A percentile compares a stretch with the other conserved stretches of the same genome.
These are phyloP conservation scores for Hydroisotoma schaefferi DNA, from an alignment of 2,888 invertebrate genomes.

Conservation along the genomic window DNA sequence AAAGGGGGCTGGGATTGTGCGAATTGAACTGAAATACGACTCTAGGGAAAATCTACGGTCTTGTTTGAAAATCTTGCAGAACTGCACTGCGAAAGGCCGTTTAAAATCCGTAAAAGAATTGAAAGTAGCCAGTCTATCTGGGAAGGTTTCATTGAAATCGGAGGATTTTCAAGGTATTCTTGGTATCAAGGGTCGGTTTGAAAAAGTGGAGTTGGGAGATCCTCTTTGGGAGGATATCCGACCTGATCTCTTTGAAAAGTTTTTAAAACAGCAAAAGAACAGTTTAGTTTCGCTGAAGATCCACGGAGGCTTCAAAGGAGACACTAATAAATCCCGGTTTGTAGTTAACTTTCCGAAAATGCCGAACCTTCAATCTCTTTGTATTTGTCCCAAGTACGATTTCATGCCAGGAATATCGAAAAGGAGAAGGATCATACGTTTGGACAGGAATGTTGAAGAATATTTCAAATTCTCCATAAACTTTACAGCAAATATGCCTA, in stretches of 20 bases:
- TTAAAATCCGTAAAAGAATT: conserved; percentile 16
- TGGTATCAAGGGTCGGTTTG: background rate
- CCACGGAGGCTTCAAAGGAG: conserved; percentile 36
- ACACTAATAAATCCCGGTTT: conserved; percentile 19
- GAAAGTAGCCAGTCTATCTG: conserved; percentile 12
- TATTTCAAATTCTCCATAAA: conserved; percentile 23
- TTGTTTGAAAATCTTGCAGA: conserved; percentile 13
- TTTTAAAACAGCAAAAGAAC: conserved; percentile 20
- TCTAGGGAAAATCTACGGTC: conserved; percentile 13
- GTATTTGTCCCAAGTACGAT: conserved; percentile 34
- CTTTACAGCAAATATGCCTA: conserved; percentile 15
- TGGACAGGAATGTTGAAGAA: conserved; percentile 9
- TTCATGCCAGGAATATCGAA: conserved; percentile 30
- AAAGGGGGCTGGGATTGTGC: conserved; percentile 6
- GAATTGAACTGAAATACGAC: conserved; percentile 25
- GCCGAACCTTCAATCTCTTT: conserved; percentile 21
- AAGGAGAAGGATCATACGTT: conserved; percentile 12
- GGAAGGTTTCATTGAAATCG: conserved; percentile 14
- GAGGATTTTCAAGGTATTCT: conserved; percentile 6
- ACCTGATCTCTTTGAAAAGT: conserved; percentile 16
- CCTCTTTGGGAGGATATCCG: conserved; percentile 37
- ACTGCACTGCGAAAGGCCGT: background rate
- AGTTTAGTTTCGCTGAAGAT: conserved; percentile 24
- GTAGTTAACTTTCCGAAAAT: conserved; percentile 28
- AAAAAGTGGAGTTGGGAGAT: conserved; percentile 33